Evolutionary conservation across 1,140 invertebrate genomes (phyloP), one percentile per base, ranked within the genome.

Genomic region (Nasonia longicornis): DNA sequence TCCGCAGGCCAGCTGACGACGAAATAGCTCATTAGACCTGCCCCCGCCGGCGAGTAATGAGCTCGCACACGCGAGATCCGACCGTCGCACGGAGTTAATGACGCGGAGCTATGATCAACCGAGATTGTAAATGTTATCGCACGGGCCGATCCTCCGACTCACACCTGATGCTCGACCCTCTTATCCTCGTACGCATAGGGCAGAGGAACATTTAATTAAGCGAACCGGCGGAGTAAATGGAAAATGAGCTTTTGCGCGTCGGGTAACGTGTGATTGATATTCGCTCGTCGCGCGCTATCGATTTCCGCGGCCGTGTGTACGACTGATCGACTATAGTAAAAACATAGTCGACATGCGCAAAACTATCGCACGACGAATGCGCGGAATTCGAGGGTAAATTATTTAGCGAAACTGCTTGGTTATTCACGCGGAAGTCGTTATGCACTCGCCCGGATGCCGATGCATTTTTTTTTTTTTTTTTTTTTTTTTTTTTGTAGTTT

Each of bases 61-160:
- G 52, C 20, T 58, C 52, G 8, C 4, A 35, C 48, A 52, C 16
- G 45, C 52, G 2, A 58, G 52, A 58, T 58, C 52, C 52, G 52
- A 4, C 52, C 20, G 52, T 67, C 29, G 26, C 26, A 16, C 64
- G 29, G 38, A 42, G 22, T 38, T 70, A 70, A 70, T 42, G 69
- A 38, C 69, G 35, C 14, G 35, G 0, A n/a, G 3, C 35, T 70
- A 58, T n/a, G 35, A 70, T 70, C 38, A 70, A 70, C 16, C 69
- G 69, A 38, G 69, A 70, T 70, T 70, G 69, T 35, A 70, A 70
- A 70, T 70, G 31, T 70, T 70, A 70, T 70, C 69, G 31, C 20
- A 42, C 16, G 16, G 2, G 12, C 16, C 4, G 69, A 20, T 70
- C 69, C 10, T 70, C 16, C 16, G 16, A 42, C 69, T 16, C 31